Base-by-base conservation (phyloP, 2,888 invertebrate species). In the Agrenia bidenticulata region DNA sequence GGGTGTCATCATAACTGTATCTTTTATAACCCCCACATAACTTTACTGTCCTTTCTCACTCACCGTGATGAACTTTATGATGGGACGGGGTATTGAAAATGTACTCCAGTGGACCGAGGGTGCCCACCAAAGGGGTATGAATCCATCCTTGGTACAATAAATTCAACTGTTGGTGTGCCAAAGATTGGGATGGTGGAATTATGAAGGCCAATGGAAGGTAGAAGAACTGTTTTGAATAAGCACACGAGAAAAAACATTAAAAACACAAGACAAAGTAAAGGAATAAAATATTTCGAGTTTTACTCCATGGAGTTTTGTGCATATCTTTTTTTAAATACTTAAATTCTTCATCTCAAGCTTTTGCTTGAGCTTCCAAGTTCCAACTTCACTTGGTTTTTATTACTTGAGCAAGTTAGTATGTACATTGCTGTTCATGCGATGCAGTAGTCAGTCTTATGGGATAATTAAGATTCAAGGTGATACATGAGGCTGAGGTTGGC, bases 91-190 rank as follows among this genome's bases (percentile, higher is more conserved):
- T 92, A 77, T 93, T 93, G 67, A 95, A 85, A 65, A 95, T 82
- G 78, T 87, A 89, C 79, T 95, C 94, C 57, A 95, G 80, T 0
- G 92, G 92, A 0, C 94, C 94, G 2, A 94, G 82, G 59, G 85
- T 86, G 76, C 85, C 85, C 74, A 94, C 85, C 0, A 90, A 85
- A 78, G 92, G 88, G 0, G 94, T 94, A 80, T 95, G 95, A 72
- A 94, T 89, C 92, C 94, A 94, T 80, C 94, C 90, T 84, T 95
- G 94, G 82, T 90, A 94, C 41, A 95, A 84, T 71, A 93, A 84
- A 80, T 90, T 94, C 80, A 95, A 88, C 80, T 94, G 92, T 75
- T 90, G 87, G 78, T 95, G 94, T 64, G 89, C 89, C 73, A 94
- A 82, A 78, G 91, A 88, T 64, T 85, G 89, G 0, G 89, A 85